Evolutionary conservation across 2,888 invertebrate species (phyloP), one percentile per base, ranked within the genome.

Genomic region (Maniola hyperantus): DNA sequence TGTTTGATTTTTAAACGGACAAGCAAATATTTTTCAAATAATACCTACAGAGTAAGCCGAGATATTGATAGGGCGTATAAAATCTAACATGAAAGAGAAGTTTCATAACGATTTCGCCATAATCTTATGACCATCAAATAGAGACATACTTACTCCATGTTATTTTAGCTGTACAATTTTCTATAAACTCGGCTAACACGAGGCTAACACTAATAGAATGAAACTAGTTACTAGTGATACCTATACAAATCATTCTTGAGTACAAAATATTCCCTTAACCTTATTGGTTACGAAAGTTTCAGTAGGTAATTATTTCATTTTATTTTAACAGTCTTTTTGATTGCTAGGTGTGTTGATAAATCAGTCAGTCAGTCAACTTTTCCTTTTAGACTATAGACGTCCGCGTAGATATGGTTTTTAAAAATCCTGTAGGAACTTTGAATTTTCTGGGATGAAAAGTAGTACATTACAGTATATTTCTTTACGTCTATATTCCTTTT

Each of bases 61-160:
- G 8, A 33, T 39, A 42, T 63, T 60, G n/a, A 44, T 36, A 54
- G 36, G 11, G 11, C 53, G 51, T 39, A 11, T 53, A 46, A 54
- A 61, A 48, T 13, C 50, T 44, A 26, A 81, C 75, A 77, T 76
- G 79, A 79, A 82, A 83, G 59, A 33, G 82, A 83, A 85, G 79
- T 79, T 71, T 80, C 82, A 77, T 77, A 72, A 77, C 74, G 73
- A 76, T 84, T 80, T 84, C 87, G 88, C 76, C 86, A 88, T 72
- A 51, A 58, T n/a, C 44, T 58, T 44, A n/a, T 58, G 80, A 84
- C 87, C 88, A 73, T 86, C 84, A 85, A 87, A 77, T 77, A 79
- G 78, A 75, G 73, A 74, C 75, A 76, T 75, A 26, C 26, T 26
- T 26, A 72, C 80, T 78, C 73, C 66, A 69, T 72, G 59, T 33